Base-by-base conservation (phyloP, 2,797 vertebrate genomes). In the Perodicticus potto region DNA sequence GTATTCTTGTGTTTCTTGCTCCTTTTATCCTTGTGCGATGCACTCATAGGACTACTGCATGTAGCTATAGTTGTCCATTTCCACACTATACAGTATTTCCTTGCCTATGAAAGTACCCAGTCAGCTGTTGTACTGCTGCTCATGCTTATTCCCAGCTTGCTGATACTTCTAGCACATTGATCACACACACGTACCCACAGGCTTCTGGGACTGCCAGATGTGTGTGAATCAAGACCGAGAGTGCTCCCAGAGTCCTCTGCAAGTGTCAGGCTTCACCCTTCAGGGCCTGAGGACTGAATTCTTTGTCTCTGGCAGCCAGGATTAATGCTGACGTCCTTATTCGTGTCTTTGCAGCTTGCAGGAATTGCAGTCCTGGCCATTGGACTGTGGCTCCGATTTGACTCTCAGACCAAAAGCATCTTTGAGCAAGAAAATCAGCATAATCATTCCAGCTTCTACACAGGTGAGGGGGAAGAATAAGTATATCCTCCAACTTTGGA, bases 321-420 rank as follows among this genome's bases (percentile, higher is more conserved):
- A 84, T 55, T 96, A 32, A 96, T 0, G 1, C 40, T 12, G 9
- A 0, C 0, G 0, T 74, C 70, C 2, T 37, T 53, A 53, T 53
- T 32, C 97, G 1, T 98, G 78, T 97, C 96, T 97, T 74, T 74
- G 2, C 97, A 99, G 99, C 98, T 99, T 93, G 99, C 99, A 72
- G 99, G 99, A 90, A 99, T 99, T 34, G 99, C 99, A 1, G 99
- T 99, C 89, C 98, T 99, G 70, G 99, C 99, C 34, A 96, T 99
- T 13, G 99, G 99, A 94, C 98, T 99, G 96, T 99, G 99, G 99
- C 99, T 99, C 34, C 99, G 99, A 89, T 99, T 99, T 77, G 99
- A 99, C 98, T 97, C 98, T 0, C 99, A 99, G 97, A 99, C 99
- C 95, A 99, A 99, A 98, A 98, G 98, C 49, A 98, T 99, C 96